These are phyloP conservation scores for Chanos chanos DNA, from an alignment of 2,797 vertebrate species.

Conservation along the genomic window DNA sequence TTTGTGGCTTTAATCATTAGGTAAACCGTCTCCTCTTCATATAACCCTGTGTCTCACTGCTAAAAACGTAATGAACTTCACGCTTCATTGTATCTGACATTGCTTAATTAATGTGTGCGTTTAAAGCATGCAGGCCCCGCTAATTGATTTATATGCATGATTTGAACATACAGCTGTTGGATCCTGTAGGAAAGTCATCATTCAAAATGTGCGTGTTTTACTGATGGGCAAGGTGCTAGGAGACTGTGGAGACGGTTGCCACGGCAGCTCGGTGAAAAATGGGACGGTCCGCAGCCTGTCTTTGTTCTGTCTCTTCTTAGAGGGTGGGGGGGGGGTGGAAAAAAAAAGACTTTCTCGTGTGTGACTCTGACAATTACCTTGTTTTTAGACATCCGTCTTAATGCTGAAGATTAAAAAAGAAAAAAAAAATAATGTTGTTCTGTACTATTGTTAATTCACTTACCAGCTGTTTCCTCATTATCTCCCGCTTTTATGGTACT, in stretches of 20 bases:
- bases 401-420: too few species aligned
- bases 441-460: too few species aligned
- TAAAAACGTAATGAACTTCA: slow-evolving; percentile 99
- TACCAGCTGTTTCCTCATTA: too few species aligned
- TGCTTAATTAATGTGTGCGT: slow-evolving; percentile 99
- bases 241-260: slow-evolving; percentile 43
- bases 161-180: slow-evolving; percentile 99
- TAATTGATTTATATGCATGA: slow-evolving; percentile 99
- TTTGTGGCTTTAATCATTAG: slow-evolving; percentile 93
- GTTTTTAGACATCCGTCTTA: background rate
- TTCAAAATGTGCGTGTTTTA: slow-evolving; percentile 80
- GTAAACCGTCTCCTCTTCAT: slow-evolving; percentile 92
- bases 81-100: slow-evolving; percentile 98
- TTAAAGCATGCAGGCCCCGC: slow-evolving; percentile 97
- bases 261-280: too few species aligned
- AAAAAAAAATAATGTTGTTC: too few species aligned
- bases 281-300: too few species aligned
- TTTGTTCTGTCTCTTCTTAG: too few species aligned
- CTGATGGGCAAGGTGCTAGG: slow-evolving; percentile 62
- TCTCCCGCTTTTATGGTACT: too few species aligned
- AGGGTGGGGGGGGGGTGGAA: too few species aligned
- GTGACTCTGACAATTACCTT: too few species aligned
- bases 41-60: slow-evolving; percentile 92
- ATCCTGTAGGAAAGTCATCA: slow-evolving; percentile 99
- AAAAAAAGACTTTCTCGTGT: too few species aligned